Evolutionary conservation across 2,113 vertebrate species (phyloP).

Genomic region (Excalfactoria chinensis): DNA sequence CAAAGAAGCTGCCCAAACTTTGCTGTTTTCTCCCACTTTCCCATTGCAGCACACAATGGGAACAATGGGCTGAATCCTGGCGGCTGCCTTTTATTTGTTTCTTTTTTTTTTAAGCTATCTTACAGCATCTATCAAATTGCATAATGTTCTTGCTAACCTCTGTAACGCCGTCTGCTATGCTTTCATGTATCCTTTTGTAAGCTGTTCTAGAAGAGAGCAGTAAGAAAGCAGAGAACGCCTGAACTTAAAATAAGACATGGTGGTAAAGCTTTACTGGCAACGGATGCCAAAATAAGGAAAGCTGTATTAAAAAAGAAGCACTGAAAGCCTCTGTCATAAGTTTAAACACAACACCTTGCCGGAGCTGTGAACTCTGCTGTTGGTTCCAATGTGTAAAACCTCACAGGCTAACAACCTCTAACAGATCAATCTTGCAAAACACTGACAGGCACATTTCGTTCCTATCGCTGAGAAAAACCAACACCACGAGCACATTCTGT

Average conservation of each 20-base stretch:
- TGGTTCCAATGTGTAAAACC: constrained; percentile 26
- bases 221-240: not conserved
- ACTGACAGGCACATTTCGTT: not conserved
- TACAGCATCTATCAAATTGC: not conserved
- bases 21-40: not conserved
- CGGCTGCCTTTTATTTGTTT: not conserved
- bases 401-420: constrained; percentile 5
- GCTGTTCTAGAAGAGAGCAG: not conserved
- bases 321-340: not conserved
- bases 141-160: not conserved
- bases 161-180: not conserved
- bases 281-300: not conserved
- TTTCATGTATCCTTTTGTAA: not conserved
- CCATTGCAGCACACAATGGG: not conserved
- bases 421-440: not conserved
- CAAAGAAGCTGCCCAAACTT: not conserved
- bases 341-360: not conserved
- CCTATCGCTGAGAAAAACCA: rapidly evolving
- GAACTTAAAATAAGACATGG: not conserved
- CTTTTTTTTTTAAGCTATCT: not conserved
- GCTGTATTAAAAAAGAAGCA: not conserved
- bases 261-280: not conserved
- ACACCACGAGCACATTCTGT: not conserved
- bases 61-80: not conserved
- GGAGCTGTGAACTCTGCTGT: not conserved